These are phyloP conservation scores for Calephelis nemesis DNA, from an alignment of 1,140 invertebrate species.

Conservation along the genomic window DNA sequence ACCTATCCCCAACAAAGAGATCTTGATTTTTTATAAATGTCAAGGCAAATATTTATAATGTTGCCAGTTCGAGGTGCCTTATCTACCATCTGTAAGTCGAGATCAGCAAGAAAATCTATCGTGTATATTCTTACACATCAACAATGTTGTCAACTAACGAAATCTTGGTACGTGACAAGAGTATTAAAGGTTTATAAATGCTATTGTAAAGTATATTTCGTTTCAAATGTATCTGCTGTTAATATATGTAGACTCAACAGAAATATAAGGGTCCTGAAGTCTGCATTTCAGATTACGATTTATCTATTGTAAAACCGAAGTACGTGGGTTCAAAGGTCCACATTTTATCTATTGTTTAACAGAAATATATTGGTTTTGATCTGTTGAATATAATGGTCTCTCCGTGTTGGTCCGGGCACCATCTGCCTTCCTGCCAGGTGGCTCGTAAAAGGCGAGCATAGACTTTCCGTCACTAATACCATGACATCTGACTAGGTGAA, in stretches of 20 bases:
- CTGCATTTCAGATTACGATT: not conserved
- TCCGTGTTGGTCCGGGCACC: no score
- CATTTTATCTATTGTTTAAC: no score
- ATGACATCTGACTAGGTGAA: no score
- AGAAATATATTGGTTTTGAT: no score
- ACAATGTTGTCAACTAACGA: constrained; percentile 51
- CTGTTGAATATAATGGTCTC: no score
- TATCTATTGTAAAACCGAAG: not conserved
- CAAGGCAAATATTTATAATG: constrained; percentile 19
- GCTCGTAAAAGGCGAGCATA: no score
- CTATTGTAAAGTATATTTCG: constrained; percentile 5
- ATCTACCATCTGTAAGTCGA: constrained; percentile 48
- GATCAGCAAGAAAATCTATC: constrained; percentile 59
- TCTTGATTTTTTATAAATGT: constrained; percentile 22
- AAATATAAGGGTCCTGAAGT: not conserved
- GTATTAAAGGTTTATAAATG: constrained; percentile 48
- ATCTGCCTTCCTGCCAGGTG: no score
- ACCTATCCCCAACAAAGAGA: not conserved
- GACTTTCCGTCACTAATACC: no score
- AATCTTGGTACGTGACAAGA: constrained; percentile 49
- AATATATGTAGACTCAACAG: no score
- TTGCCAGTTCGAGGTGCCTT: constrained; percentile 32
- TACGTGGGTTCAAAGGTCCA: no score
- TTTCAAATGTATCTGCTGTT: not conserved
- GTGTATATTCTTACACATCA: constrained; percentile 37